Evolutionary conservation across 2,888 invertebrate species (phyloP), one percentile per base, ranked within the genome.

Genomic region (Atrina japonica): DNA sequence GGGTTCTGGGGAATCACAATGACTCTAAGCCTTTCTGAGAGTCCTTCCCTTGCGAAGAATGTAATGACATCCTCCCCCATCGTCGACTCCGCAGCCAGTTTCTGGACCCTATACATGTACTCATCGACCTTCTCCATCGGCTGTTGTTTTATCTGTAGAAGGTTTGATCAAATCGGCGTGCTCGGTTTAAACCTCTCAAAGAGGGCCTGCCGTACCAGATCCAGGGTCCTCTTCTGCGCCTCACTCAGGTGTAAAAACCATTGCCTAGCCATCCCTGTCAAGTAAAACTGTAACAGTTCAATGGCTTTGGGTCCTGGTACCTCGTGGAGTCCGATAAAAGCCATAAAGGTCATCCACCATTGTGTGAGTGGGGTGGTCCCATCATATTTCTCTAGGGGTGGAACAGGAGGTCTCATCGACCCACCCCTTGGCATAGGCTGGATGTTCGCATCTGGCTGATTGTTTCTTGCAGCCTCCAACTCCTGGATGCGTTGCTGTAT

Each of bases 321-420:
- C 1, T 47, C 21, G 16, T 47, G 47, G 6, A 14, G 47, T 7
- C 47, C 16, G n/a, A 47, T 6, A 16, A 47, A 47, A 21, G 47
- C 47, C 1, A 47, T n/a, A 47, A 47, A 47, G 7, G 2, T 47
- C 11, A 21, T 21, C 47, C 47, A 47, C 2, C 47, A 47, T 16
- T 47, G 18, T 6, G n/a, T 47, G 16, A 47, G 6, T 47, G 47
- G 47, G 6, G 21, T 21, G 6, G 2, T 47, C 21, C 1, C 47
- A n/a, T 47, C 47, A n/a, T 47, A 47, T n/a, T 47, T 47, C 21
- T 47, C 47, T 47, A 47, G 47, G 21, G 47, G 47, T 21, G 47
- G 2, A 16, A 47, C 21, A 47, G 47, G 47, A 6, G 21, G n/a
- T 47, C 21, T 0, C 14, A 47, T 21, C 16, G 47, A 7, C 18